Percentiles rank a stretch among this genome's conserved stretches.
Conservation (phyloP, 2,888 invertebrate species). For the Acanthoscelides obtectus region DNA sequence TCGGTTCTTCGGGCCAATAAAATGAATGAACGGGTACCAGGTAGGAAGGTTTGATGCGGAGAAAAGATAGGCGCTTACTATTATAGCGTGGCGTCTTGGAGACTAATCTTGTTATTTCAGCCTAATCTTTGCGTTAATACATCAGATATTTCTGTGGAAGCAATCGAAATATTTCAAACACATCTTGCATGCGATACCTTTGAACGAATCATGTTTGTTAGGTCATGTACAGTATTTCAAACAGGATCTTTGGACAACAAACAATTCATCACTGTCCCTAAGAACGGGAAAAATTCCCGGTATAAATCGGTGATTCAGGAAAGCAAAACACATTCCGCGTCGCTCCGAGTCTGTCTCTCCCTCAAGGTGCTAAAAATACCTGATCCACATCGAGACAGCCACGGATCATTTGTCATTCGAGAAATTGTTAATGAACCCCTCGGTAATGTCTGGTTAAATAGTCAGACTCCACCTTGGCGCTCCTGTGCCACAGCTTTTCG, state of each 20-base stretch:
- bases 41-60: neutral
- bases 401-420: neutral
- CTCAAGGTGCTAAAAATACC: neutral
- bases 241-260: neutral
- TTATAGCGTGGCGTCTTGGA: neutral
- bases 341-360: neutral
- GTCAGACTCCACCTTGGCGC: neutral
- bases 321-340: neutral
- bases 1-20: neutral
- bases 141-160: too few relatives aligned
- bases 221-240: too few relatives aligned
- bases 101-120: neutral
- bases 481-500: too few relatives aligned
- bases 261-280: neutral
- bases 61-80: neutral
- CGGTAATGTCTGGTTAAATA: neutral
- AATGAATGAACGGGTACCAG: neutral
- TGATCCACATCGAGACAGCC: neutral
- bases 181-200: too few relatives aligned
- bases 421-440: neutral
- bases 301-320: neutral
- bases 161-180: too few relatives aligned
- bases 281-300: neutral
- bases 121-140: too few relatives aligned
- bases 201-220: too few relatives aligned